These are phyloP conservation scores for Heliothis virescens DNA, from an alignment of 1,140 invertebrate species.

Conservation along the genomic window DNA sequence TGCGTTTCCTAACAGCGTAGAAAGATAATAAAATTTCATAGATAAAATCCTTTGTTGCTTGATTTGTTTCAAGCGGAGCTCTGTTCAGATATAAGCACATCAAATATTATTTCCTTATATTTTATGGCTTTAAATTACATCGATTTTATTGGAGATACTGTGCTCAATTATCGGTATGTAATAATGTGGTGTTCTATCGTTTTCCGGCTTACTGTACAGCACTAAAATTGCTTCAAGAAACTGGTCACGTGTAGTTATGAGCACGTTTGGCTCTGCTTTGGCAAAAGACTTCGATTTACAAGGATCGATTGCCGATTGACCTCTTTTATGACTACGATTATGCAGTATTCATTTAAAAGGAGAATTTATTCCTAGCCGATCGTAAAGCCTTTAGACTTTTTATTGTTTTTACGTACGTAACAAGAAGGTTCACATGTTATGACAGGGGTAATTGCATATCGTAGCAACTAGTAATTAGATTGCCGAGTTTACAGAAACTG, in stretches of 20 bases:
- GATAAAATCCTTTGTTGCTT: background rate
- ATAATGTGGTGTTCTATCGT: slow-evolving; percentile 14
- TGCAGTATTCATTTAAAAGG: background rate
- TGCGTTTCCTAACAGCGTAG: background rate
- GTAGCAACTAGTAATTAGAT: too few species aligned
- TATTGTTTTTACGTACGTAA: too few species aligned
- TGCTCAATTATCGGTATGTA: slow-evolving; percentile 32
- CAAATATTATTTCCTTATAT: slow-evolving; percentile 16
- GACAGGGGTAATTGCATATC: too few species aligned
- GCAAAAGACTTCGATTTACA: slow-evolving; percentile 7
- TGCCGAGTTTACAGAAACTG: too few species aligned
- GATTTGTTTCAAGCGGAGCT: slow-evolving; percentile 14
- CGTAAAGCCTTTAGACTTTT: too few species aligned
- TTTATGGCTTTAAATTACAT: slow-evolving; percentile 27
- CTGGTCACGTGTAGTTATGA: slow-evolving; percentile 21
- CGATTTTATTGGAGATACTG: slow-evolving; percentile 36
- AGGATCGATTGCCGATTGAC: slow-evolving; percentile 25
- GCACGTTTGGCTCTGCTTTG: slow-evolving; percentile 29
- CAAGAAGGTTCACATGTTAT: too few species aligned
- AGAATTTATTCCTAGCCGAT: too few species aligned
- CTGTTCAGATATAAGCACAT: slow-evolving; percentile 8
- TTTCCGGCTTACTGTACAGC: slow-evolving; percentile 11
- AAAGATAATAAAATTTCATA: slow-evolving; percentile 32
- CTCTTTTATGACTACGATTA: background rate
- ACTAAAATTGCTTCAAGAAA: background rate